phyloP scores from a whole-genome alignment of 2,797 vertebrate species.

The Coluber constrictor region DNA sequence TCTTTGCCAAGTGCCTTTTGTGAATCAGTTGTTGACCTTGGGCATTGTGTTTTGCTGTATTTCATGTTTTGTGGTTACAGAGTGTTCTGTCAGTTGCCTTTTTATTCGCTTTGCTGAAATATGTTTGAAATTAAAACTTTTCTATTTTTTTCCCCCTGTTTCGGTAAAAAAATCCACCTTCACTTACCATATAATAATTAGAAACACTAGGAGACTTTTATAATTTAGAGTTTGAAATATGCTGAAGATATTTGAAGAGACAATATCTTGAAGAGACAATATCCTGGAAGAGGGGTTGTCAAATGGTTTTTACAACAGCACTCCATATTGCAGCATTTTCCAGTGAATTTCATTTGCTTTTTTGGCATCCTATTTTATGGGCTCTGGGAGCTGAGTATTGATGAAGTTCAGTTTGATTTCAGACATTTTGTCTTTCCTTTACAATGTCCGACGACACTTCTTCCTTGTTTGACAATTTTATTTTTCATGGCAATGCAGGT shows the following conservation, averaged over 20 bases:
- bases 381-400: background rate
- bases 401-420: background rate
- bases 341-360: background rate
- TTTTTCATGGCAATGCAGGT: background rate
- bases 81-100: background rate
- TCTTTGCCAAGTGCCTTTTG: conserved; percentile 6
- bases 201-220: background rate
- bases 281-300: background rate
- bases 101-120: background rate
- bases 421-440: background rate
- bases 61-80: conserved; percentile 10
- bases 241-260: background rate
- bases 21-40: background rate
- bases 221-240: background rate
- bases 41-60: background rate
- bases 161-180: background rate
- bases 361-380: background rate
- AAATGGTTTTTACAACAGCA: background rate
- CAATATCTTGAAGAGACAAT: background rate
- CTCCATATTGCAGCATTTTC: background rate
- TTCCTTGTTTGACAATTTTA: background rate
- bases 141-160: background rate
- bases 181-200: background rate
- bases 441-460: background rate
- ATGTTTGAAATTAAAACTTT: background rate